Evolutionary conservation across 2,888 invertebrate genomes (phyloP).

Genomic region (Esperia sulphurella): DNA sequence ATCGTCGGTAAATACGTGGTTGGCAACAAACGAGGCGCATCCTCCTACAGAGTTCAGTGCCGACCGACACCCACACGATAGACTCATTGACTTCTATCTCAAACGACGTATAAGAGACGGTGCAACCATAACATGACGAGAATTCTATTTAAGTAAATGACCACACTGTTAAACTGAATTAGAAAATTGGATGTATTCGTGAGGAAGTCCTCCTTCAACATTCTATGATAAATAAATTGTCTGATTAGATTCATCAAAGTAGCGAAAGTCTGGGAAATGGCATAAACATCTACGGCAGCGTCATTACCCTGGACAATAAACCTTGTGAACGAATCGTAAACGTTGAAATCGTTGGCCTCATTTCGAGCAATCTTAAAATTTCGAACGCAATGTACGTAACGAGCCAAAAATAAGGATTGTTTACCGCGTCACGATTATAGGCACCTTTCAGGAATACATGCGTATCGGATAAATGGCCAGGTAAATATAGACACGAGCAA

Average conservation of each 20-base stretch:
- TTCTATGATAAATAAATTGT: neutral
- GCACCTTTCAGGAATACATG: neutral
- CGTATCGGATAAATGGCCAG: neutral
- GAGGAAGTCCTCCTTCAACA: slow-evolving; percentile 8
- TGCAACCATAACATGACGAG: slow-evolving; percentile 47
- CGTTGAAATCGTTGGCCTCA: slow-evolving; percentile 42
- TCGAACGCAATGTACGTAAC: slow-evolving; percentile 31
- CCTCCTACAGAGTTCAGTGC: slow-evolving; percentile 68
- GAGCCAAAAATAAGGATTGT: slow-evolving; percentile 52
- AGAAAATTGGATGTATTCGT: slow-evolving; percentile 23
- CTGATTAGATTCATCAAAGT: slow-evolving; percentile 1
- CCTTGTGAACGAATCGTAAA: slow-evolving; percentile 30
- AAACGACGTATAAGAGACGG: slow-evolving; percentile 35
- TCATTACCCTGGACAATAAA: slow-evolving; percentile 37
- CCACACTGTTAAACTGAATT: slow-evolving; percentile 26
- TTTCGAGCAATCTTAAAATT: slow-evolving; percentile 35
- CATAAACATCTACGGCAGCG: slow-evolving; percentile 12
- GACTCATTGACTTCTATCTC: slow-evolving; percentile 53
- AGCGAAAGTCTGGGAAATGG: neutral
- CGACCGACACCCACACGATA: slow-evolving; percentile 50
- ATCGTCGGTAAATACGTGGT: slow-evolving; percentile 18
- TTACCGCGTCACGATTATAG: slow-evolving; percentile 23
- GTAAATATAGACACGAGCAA: neutral
- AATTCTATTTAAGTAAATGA: slow-evolving; percentile 51
- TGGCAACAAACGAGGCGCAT: slow-evolving; percentile 64